A percentile compares a stretch with the other conserved stretches of the same genome.
phyloP scores from a whole-genome alignment of 2,797 vertebrate species.

The Rhyacichthys aspro region DNA sequence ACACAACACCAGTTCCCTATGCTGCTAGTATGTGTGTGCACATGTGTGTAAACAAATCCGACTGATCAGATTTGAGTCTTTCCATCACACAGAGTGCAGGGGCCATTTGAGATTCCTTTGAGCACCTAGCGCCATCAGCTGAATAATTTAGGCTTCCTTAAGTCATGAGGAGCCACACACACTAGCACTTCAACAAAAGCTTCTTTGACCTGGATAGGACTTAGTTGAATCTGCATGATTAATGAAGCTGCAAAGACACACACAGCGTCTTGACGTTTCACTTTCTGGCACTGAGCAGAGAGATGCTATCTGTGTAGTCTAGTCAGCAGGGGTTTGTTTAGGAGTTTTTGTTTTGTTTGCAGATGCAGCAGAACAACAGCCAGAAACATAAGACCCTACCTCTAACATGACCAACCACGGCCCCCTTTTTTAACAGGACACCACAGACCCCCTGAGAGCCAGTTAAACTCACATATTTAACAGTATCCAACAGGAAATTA shows the following conservation, averaged over 20 bases:
- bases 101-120: constrained; percentile 81
- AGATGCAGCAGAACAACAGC: constrained; percentile 26
- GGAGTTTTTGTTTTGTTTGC: constrained; percentile 24
- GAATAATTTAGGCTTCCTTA: constrained; percentile 79
- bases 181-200: constrained; percentile 53
- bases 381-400: constrained; percentile 54
- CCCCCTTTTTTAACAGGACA: constrained; percentile 47
- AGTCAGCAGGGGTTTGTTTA: constrained; percentile 14
- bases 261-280: constrained; percentile 69
- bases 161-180: constrained; percentile 51
- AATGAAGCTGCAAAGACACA: constrained; percentile 59
- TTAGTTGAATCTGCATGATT: constrained; percentile 68
- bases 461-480: neutral
- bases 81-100: constrained; percentile 77
- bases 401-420: constrained; percentile 13
- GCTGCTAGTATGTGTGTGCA: constrained; percentile 26
- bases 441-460: constrained; percentile 27
- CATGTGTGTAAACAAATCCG: constrained; percentile 79
- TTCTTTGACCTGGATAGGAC: constrained; percentile 62
- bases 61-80: constrained; percentile 84
- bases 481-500: too few relatives aligned
- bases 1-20: constrained; percentile 55
- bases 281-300: constrained; percentile 60
- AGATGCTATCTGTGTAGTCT: constrained; percentile 36
- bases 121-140: constrained; percentile 55